These are phyloP conservation scores for Denticeps clupeoides DNA, from an alignment of 2,797 vertebrate genomes.

Conservation along the genomic window DNA sequence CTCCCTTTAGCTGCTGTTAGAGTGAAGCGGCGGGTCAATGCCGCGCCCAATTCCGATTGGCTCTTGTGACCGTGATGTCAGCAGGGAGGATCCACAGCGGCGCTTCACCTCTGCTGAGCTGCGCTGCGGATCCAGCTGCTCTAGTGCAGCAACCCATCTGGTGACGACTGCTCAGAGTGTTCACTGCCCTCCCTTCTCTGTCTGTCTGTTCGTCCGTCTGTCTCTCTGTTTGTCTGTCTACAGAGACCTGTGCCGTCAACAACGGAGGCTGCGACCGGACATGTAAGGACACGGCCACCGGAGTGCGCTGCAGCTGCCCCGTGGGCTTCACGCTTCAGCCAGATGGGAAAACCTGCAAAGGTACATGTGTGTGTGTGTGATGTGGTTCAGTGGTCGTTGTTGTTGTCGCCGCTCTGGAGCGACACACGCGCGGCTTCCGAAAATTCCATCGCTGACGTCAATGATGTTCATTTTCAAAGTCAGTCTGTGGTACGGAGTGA, in stretches of 20 bases:
- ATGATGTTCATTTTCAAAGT: conserved; percentile 28
- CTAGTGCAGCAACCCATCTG: no score
- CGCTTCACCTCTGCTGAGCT: no score
- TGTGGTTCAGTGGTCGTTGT: conserved; percentile 14
- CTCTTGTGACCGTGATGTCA: no score
- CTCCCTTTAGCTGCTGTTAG: no score
- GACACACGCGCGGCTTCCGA: conserved; percentile 30
- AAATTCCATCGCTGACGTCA: conserved; percentile 37
- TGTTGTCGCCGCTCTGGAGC: conserved; percentile 38
- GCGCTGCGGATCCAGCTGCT: no score
- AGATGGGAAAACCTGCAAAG: conserved; percentile 97
- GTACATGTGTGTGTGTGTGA: conserved; percentile 39
- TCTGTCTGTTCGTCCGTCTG: not conserved
- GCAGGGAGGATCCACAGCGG: no score
- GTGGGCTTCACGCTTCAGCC: conserved; percentile 93
- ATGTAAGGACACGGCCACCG: conserved; percentile 92
- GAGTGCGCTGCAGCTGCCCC: conserved; percentile 92
- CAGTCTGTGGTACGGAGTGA: conserved; percentile 19
- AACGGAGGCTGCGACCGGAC: conserved; percentile 94
- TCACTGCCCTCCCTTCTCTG: no score
- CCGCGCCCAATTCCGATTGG: no score
- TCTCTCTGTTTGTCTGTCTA: no score
- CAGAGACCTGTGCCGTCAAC: conserved; percentile 97
- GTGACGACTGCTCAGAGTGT: no score
- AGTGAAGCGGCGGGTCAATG: no score